phyloP scores from a whole-genome alignment of 2,113 vertebrate genomes.

The Apodemus sylvaticus region DNA sequence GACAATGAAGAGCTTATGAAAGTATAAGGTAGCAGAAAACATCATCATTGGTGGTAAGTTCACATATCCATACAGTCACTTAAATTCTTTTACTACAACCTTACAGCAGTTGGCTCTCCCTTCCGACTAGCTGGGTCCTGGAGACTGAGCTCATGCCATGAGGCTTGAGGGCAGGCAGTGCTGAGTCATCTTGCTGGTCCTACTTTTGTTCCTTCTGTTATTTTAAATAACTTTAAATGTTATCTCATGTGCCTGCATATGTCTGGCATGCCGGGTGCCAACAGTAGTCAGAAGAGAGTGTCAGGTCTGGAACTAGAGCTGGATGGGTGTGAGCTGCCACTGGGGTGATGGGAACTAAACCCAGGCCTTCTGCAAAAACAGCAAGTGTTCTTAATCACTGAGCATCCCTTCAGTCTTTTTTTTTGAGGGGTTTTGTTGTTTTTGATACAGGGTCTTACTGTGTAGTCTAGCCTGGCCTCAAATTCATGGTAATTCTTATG shows the following conservation, averaged over 20 bases:
- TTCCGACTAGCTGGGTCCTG: not conserved
- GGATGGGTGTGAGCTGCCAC: not conserved
- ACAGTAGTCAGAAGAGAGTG: not conserved
- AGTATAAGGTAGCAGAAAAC: not conserved
- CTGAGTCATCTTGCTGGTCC: not conserved
- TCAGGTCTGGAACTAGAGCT: not conserved
- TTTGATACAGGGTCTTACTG: too few relatives aligned
- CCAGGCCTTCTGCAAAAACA: not conserved
- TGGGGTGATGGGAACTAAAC: not conserved
- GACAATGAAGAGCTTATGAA: not conserved
- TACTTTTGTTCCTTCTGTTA: not conserved
- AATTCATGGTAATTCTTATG: not conserved
- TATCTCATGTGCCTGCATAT: not conserved
- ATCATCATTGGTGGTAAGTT: not conserved
- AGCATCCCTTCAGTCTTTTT: too few relatives aligned
- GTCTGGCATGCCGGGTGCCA: not conserved
- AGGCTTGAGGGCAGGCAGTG: not conserved
- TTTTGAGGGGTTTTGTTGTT: not conserved
- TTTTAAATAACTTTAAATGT: not conserved
- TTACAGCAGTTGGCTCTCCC: not conserved
- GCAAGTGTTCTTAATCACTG: not conserved
- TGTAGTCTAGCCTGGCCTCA: not conserved
- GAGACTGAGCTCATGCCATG: not conserved
- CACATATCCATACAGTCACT: not conserved
- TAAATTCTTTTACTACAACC: not conserved